These are phyloP conservation scores for Drosophila kuntzei DNA, from an alignment of 2,888 invertebrate genomes.

Conservation along the genomic window DNA sequence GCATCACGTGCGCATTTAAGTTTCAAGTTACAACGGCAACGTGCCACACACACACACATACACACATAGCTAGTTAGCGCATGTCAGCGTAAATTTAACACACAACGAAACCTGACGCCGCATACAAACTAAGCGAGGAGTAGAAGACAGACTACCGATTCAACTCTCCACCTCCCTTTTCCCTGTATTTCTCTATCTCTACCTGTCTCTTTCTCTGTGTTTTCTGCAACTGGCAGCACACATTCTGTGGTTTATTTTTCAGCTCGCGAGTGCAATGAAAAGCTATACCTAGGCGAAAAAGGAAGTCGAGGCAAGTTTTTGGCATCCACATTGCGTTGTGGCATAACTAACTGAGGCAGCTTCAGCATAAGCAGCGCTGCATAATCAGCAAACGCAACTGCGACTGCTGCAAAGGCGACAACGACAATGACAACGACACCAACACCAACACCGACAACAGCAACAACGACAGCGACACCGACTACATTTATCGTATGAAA, in stretches of 20 bases:
- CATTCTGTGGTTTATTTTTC: slow-evolving; percentile 67
- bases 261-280: slow-evolving; percentile 73
- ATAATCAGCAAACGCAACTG: slow-evolving; percentile 63
- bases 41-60: slow-evolving; percentile 49
- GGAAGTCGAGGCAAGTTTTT: slow-evolving; percentile 71
- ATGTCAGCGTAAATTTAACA: slow-evolving; percentile 81
- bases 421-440: slow-evolving; percentile 18
- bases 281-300: slow-evolving; percentile 56
- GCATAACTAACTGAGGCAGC: slow-evolving; percentile 46
- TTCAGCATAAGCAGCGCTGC: slow-evolving; percentile 54
- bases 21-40: slow-evolving; percentile 78
- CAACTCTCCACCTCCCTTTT: not conserved
- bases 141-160: slow-evolving; percentile 12
- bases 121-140: slow-evolving; percentile 67
- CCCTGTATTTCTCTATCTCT: not conserved
- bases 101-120: slow-evolving; percentile 76
- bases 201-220: not conserved
- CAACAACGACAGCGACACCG: slow-evolving; percentile 43
- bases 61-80: slow-evolving; percentile 70
- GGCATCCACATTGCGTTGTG: slow-evolving; percentile 45
- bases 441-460: not conserved
- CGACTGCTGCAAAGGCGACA: slow-evolving; percentile 21
- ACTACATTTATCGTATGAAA: slow-evolving; percentile 78
- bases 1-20: slow-evolving; percentile 75
- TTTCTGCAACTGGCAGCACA: slow-evolving; percentile 23